Base-by-base conservation (phyloP, 2,113 vertebrate species). In the Oxyura jamaicensis region DNA sequence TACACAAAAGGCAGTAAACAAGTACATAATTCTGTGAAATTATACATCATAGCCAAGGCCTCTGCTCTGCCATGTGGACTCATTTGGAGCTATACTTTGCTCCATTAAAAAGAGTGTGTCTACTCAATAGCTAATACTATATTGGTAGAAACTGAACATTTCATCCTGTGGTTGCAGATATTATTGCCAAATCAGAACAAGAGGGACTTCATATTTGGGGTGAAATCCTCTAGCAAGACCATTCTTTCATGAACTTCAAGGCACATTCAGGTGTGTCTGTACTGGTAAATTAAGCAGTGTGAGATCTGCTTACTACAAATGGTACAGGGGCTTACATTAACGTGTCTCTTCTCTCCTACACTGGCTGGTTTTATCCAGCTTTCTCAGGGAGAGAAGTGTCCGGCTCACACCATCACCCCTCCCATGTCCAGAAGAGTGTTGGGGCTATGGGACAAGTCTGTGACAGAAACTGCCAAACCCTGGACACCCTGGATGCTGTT, bases 41-140 rank as follows among this genome's bases (percentile, higher is more conserved):
- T 60, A 7, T 5, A 50, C 1, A 1, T 41, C 11, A 13, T 28
- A 29, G 41, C 19, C 26, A 42, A 60, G 39, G 48, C 8, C 3
- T 65, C 42, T 68, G 8, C 23, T 75, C 72, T 46, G 33, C 21
- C 39, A 3, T 28, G 17, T 10, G n/a, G 39, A 36, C 41, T 63
- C 25, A 41, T 44, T 19, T 87, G 62, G 55, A 65, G 55, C 39
- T 79, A 8, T 20, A 35, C 29, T 67, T 44, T 56, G 26, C 36
- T 75, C n/a, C 53, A 5, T 42, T 60, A 52, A 42, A 48, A 80
- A 36, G 6, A 86, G 29, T n/a, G 10, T 1, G 19, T 52, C 19
- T 48, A 50, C 46, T 60, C 0, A 0, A 11, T 11, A 83, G 53
- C 12, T 46, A 17, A 58, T 13, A 52, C 33, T 39, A 15, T 9